Conservation (phyloP, 64 coral and sea anemone species). For the Platygyra sinensis region DNA sequence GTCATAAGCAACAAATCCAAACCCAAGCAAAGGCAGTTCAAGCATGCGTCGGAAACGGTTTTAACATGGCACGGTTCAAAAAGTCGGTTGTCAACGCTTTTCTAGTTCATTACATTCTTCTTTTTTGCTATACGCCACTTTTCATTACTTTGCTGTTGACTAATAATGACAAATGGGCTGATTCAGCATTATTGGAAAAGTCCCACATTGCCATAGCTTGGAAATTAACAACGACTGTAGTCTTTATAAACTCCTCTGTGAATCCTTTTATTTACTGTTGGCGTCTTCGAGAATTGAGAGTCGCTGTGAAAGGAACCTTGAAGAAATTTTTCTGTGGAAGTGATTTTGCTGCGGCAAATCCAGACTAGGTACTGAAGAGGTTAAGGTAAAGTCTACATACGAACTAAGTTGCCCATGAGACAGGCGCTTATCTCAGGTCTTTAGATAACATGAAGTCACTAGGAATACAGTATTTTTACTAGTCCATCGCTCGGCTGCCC, state of each 20-base stretch:
- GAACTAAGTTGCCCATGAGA: too few species aligned
- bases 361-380: too few species aligned
- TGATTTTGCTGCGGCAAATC: neutral
- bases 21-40: neutral
- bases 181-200: neutral
- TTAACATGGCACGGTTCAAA: neutral
- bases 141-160: neutral
- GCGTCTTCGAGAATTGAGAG: neutral
- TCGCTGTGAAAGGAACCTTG: neutral
- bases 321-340: neutral
- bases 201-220: neutral
- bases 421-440: too few species aligned
- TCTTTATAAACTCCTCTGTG: slow-evolving; percentile 6
- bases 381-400: too few species aligned
- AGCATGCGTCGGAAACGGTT: neutral
- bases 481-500: too few species aligned
- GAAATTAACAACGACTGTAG: neutral
- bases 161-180: neutral
- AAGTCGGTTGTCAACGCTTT: neutral
- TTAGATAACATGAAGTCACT: too few species aligned
- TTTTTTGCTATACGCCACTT: neutral
- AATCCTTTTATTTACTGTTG: slow-evolving; percentile 42
- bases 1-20: neutral
- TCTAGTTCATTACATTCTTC: neutral
- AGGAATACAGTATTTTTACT: too few species aligned